Evolutionary conservation across 2,888 invertebrate genomes (phyloP), one percentile per base, ranked within the genome.

Genomic region (Tenthredo distinguenda): DNA sequence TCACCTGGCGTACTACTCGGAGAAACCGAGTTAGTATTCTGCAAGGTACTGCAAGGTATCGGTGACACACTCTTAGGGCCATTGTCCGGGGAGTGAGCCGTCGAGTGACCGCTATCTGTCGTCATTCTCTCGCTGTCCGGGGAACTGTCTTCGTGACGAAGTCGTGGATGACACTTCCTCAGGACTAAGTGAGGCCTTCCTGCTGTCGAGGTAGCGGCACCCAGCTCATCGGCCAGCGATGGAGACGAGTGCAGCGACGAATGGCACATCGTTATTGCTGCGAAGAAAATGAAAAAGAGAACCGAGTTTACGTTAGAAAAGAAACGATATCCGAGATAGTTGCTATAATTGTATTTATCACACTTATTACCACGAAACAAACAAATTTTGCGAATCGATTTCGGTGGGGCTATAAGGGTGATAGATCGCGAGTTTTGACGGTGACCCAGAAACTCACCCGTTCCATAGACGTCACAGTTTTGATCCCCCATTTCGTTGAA

Each of bases 21-120:
- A 40, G 93, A 93, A n/a, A 90, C 92, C 5, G 92, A 93, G 74
- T 93, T 92, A 34, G 92, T 90, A 86, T 93, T 92, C 86, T 92
- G 93, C 12, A 92, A 85, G 12, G 91, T 91, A 86, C 91, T 95
- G 90, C 96, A 94, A 3, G 94, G 95, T 85, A 96, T 96, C 12
- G 97, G 98, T 55, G 98, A 98, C 94, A 97, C 96, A 89, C 97
- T 97, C 94, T 98, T 98, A 82, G 97, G 97, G 40, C 97, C 98
- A 87, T 95, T 95, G 89, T 98, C 98, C 0, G 98, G 98, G 0
- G 98, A 98, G 93, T 98, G 98, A 76, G 98, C 97, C 31, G 98
- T 98, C 89, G 98, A 98, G 92, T 98, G 98, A 1, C 98, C 98
- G 89, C 98, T 98, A 92, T 98, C 98, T 94, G 95, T 97, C 90